Evolutionary conservation across 92 coral and sea anemone genomes (phyloP), one percentile per base, ranked within the genome.

Genomic region (Muricea muricata): DNA sequence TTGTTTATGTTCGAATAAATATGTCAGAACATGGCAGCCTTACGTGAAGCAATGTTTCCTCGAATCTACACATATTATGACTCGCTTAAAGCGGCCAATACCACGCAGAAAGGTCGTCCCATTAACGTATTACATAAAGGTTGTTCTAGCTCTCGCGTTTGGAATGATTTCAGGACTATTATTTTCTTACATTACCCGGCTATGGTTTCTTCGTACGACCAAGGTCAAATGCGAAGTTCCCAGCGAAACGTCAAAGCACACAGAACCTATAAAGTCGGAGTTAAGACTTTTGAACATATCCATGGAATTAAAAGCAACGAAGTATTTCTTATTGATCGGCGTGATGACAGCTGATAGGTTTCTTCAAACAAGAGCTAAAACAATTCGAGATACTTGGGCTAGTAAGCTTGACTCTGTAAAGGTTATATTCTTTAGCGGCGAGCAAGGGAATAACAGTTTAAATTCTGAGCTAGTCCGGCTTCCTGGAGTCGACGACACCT

Each of bases 291-390:
- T 54, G 15, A 75, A 75, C 32, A 34, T 75, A 23, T 75, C 80
- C 1, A 32, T 54, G 65, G 80, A 75, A 29, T 26, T 75, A 13
- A 50, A 54, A 26, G 13, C 42, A 17, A 23, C 41, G 42, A 75
- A 50, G 52, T 30, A 17, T 75, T 75, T 91, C 11, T 76, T 96
- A 0, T 88, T 91, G 48, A 87, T 96, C 20, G 99, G 99, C 1
- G 93, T 96, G 0, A 96, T 96, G 99, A 96, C 99, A 11, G 97
- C 99, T 18, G 97, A 96, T 15, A 79, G 86, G 45, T 93, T 91
- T 61, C 88, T 96, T 1, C 78, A 85, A 48, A 76, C 99, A 63
- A 89, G 99, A 80, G 99, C 99, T 24, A 96, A 93, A 61, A 93
- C 96, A 1, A 95, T 96, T 54, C 91, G 88, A 25, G 96, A 91